Base-by-base conservation (phyloP, 2,797 vertebrate species). In the Hemitrygon akajei region DNA sequence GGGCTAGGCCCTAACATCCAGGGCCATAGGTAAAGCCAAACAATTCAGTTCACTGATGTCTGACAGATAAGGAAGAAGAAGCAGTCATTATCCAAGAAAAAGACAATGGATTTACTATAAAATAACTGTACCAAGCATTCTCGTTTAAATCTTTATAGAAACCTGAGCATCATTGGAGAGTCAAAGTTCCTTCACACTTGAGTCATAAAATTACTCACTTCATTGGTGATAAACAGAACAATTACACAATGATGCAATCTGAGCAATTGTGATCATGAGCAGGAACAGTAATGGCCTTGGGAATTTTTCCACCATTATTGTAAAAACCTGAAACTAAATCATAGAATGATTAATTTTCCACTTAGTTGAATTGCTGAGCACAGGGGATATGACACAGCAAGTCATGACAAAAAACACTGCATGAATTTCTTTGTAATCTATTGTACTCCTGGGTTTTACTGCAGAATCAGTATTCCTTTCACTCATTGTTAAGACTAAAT, bases 261-360 rank as follows among this genome's bases (percentile, higher is more conserved):
- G 60, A 87, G 63, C 63, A 14, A 87, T 87, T 86, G 58, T 34
- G 14, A 14, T 87, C 3, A 30, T 87, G 84, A 60, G 11, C 84
- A 87, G n/a, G 84, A 87, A 63, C 56, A 7, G 60, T 66, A 18
- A 63, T 63, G 89, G 1, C 89, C 37, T 73, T 27, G 22, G 71
- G 58, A 63, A 6, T 20, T 20, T 84, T 63, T 34, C 22, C 25
- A 34, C 40, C 63, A 91, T 7, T 71, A 91, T 37, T 91, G 10
- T 40, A 92, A 69, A 92, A 92, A 40, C 87, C 69, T 40, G 87
- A 92, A 73, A 75, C 22, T 75, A 92, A 75, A 47, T 20, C 2
- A 7, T 22, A 12, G 40, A 92, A 92, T 92, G 34, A 92, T 92
- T 73, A 92, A 47, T 73, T 92, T 92, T 30, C 37, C 89, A 92